Conservation (phyloP, 1,140 invertebrate genomes). For the Drosophila lini region DNA sequence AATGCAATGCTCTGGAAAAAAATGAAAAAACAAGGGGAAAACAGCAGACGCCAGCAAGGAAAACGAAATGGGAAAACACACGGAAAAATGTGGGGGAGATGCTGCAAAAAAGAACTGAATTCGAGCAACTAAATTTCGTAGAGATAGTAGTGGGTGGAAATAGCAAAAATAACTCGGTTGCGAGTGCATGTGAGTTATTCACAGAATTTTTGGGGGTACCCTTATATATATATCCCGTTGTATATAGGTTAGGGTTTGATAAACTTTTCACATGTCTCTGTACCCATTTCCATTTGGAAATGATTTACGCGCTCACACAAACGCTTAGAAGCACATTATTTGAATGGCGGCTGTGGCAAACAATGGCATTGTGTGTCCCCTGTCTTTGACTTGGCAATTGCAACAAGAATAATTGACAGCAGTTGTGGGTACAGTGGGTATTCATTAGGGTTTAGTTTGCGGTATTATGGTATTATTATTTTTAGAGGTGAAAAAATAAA, state of each 20-base stretch:
- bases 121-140: slow-evolving; percentile 47
- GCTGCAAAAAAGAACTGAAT: slow-evolving; percentile 11
- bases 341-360: slow-evolving; percentile 41
- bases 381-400: slow-evolving; percentile 29
- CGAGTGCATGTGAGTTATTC: slow-evolving; percentile 21
- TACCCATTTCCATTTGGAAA: slow-evolving; percentile 16
- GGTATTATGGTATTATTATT: not conserved
- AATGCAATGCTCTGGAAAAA: slow-evolving; percentile 44
- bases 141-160: slow-evolving; percentile 24
- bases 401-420: slow-evolving; percentile 52
- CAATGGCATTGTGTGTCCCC: slow-evolving; percentile 30
- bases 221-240: not conserved
- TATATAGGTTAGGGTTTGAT: slow-evolving; percentile 8
- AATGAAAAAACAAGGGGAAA: slow-evolving; percentile 15
- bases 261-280: slow-evolving; percentile 1
- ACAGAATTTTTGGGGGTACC: not conserved
- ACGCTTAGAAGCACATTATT: slow-evolving; percentile 59
- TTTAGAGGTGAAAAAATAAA: not conserved
- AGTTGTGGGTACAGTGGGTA: slow-evolving; percentile 28
- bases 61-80: slow-evolving; percentile 15
- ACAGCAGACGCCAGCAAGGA: slow-evolving; percentile 33
- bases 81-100: slow-evolving; percentile 25
- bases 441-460: not conserved
- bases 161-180: slow-evolving; percentile 32
- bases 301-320: slow-evolving; percentile 53